phyloP scores from a whole-genome alignment of 2,113 vertebrate species.

The Neodontobutis hainanensis region DNA sequence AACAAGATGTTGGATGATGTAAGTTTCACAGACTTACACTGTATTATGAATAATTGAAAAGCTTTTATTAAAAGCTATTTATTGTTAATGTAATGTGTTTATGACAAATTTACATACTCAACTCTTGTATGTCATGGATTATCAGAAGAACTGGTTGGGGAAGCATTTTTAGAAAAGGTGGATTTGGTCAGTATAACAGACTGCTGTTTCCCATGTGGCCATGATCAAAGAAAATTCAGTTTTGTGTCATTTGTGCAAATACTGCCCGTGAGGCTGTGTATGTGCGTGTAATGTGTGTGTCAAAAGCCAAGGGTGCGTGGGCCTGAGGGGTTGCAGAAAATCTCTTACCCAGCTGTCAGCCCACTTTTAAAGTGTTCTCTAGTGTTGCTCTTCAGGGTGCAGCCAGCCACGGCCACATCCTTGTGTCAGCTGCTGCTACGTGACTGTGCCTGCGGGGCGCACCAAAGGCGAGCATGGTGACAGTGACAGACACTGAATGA shows the following conservation, averaged over 20 bases:
- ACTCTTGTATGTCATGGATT: neutral
- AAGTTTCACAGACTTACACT: neutral
- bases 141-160: neutral
- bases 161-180: neutral
- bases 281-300: constrained; percentile 35
- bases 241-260: constrained; percentile 7
- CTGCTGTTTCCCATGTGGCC: constrained; percentile 36
- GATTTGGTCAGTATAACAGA: neutral
- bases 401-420: constrained; percentile 72
- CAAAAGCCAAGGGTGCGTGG: constrained; percentile 49
- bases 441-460: constrained; percentile 71
- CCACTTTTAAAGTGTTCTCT: constrained; percentile 74
- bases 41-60: constrained; percentile 10
- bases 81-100: neutral
- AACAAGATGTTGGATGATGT: neutral
- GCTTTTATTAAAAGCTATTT: constrained; percentile 15
- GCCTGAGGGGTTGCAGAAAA: constrained; percentile 52
- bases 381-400: constrained; percentile 70
- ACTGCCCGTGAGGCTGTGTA: neutral
- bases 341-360: constrained; percentile 72
- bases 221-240: constrained; percentile 41
- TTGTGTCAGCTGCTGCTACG: constrained; percentile 67
- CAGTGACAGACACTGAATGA: constrained; percentile 72
- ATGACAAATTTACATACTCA: neutral
- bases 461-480: constrained; percentile 59